Conservation (phyloP, 1,140 invertebrate species). For the Batillaria attramentaria region DNA sequence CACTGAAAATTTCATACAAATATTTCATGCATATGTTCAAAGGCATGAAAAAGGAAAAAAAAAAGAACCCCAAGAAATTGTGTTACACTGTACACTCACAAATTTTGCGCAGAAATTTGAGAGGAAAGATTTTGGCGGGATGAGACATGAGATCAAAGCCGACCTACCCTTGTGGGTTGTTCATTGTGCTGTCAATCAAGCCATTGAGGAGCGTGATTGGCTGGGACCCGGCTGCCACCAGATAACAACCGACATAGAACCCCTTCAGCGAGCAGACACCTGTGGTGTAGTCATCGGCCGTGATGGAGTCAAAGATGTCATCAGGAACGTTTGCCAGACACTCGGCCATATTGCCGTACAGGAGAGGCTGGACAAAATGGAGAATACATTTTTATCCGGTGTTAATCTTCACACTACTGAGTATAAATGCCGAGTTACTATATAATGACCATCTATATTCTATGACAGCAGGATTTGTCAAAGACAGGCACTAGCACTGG, state of each 20-base stretch:
- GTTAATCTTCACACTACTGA: no score
- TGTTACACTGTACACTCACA: no score
- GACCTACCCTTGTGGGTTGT: constrained; percentile 49
- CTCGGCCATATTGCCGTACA: constrained; percentile 47
- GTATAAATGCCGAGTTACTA: no score
- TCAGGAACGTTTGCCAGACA: constrained; percentile 62
- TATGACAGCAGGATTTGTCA: no score
- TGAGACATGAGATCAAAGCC: neutral
- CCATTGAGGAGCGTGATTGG: constrained; percentile 61
- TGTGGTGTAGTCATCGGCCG: constrained; percentile 50
- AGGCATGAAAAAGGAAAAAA: neutral
- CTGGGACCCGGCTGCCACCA: constrained; percentile 61
- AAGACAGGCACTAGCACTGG: neutral
- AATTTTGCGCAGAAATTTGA: no score
- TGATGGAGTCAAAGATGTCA: constrained; percentile 59
- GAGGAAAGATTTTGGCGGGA: no score
- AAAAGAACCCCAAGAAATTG: neutral
- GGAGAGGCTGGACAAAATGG: constrained; percentile 23
- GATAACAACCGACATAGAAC: constrained; percentile 57
- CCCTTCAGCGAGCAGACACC: constrained; percentile 41
- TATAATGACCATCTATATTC: no score
- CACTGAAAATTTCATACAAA: neutral
- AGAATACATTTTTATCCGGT: no score
- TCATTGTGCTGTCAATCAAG: constrained; percentile 61
- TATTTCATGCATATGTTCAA: no score